A percentile compares a stretch with the other conserved stretches of the same genome.
Evolutionary conservation across 2,888 invertebrate genomes (phyloP).

Genomic region (Athalia cordata): DNA sequence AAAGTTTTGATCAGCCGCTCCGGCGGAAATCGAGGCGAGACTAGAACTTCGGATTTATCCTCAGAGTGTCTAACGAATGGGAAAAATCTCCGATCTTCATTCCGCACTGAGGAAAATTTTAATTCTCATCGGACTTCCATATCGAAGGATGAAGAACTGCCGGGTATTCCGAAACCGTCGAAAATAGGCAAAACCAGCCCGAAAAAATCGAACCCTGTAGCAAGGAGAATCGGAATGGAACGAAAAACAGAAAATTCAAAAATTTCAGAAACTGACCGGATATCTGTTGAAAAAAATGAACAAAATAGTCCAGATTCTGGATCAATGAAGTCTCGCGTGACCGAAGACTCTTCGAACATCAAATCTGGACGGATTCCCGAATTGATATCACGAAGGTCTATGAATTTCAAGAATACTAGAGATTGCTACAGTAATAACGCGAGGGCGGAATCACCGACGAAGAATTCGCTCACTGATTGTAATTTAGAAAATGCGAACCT

Average conservation of each 20-base stretch:
- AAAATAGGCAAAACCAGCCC: conserved; percentile 1
- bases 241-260: neutral
- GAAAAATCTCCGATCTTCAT: conserved; percentile 20
- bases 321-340: neutral
- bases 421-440: neutral
- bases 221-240: neutral
- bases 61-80: neutral
- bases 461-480: conserved; percentile 1
- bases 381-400: neutral
- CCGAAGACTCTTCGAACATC: neutral
- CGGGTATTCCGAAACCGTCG: neutral
- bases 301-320: neutral
- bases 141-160: conserved; percentile 21
- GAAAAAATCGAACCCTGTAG: neutral
- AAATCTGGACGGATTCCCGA: neutral
- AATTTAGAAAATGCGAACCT: neutral
- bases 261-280: neutral
- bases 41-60: conserved; percentile 23
- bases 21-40: conserved; percentile 1
- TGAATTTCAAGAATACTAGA: neutral
- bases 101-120: conserved; percentile 13
- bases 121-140: conserved; percentile 18
- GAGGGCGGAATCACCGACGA: neutral
- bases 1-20: conserved; percentile 17
- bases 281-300: no score